Conservation (phyloP, 2,797 vertebrate genomes). For the Sebastes umbrosus region DNA sequence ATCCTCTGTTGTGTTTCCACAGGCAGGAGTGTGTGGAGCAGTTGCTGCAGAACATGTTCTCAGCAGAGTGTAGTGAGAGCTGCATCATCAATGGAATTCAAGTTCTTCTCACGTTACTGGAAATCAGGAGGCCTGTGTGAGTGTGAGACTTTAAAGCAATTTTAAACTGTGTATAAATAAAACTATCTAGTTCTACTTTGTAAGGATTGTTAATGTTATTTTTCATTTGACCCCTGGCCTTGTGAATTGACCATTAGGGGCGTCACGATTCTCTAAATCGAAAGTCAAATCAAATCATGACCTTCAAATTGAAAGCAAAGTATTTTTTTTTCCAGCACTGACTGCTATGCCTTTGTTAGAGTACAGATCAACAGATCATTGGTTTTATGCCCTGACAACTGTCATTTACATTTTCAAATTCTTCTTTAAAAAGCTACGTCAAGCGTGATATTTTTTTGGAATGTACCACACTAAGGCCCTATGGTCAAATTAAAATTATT, state of each 20-base stretch:
- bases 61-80: slow-evolving; percentile 87
- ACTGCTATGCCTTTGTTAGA: too few species aligned
- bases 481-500: too few species aligned
- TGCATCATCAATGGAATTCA: slow-evolving; percentile 95
- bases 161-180: neutral
- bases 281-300: too few species aligned
- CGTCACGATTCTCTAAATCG: too few species aligned
- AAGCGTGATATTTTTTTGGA: too few species aligned
- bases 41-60: slow-evolving; percentile 95
- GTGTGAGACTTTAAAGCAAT: slow-evolving; percentile 40
- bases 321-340: too few species aligned
- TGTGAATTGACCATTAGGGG: neutral
- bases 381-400: too few species aligned
- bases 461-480: too few species aligned
- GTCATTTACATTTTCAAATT: too few species aligned
- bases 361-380: too few species aligned
- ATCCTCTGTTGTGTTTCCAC: slow-evolving; percentile 34
- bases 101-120: slow-evolving; percentile 93
- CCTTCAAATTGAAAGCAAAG: too few species aligned
- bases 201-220: neutral
- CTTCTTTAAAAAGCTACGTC: too few species aligned
- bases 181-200: neutral
- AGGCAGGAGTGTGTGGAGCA: slow-evolving; percentile 95
- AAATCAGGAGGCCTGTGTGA: slow-evolving; percentile 93
- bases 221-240: neutral